These are phyloP conservation scores for Lethenteron reissneri DNA, from an alignment of 2,113 vertebrate genomes.

Conservation along the genomic window DNA sequence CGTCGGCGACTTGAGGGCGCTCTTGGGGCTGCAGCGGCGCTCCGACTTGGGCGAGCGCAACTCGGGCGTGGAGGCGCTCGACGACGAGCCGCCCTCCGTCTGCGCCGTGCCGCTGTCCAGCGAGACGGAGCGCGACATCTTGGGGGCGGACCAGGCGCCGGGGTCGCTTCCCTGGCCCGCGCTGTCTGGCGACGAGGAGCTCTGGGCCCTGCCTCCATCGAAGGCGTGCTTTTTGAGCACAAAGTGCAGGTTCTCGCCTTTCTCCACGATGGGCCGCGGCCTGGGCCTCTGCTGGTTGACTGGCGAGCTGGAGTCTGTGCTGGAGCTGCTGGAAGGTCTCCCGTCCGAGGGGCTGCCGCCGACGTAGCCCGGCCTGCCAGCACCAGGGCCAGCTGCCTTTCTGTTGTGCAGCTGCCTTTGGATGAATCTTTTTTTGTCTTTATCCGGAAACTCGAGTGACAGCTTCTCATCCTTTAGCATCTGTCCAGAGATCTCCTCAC, in stretches of 20 bases:
- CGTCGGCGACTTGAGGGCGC: constrained; percentile 85
- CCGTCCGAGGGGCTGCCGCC: constrained; percentile 55
- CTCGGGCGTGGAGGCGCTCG: constrained; percentile 19
- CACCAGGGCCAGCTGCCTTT: constrained; percentile 58
- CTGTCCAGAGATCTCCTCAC: constrained; percentile 53
- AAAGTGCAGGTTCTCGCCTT: constrained; percentile 34
- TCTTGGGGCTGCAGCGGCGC: constrained; percentile 76
- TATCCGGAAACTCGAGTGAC: constrained; percentile 42
- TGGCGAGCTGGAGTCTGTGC: constrained; percentile 47
- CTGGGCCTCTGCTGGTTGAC: constrained; percentile 54
- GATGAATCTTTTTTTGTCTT: constrained; percentile 17
- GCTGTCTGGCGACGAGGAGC: constrained; percentile 42
- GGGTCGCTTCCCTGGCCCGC: constrained; percentile 46
- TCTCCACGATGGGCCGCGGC: constrained; percentile 53
- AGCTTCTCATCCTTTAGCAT: constrained; percentile 28
- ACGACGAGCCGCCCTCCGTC: constrained; percentile 18
- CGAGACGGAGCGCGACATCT: constrained; percentile 37
- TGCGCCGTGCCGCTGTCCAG: constrained; percentile 15
- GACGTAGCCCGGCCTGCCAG: constrained; percentile 32
- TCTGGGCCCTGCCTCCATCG: constrained; percentile 30
- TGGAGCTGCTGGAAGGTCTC: constrained; percentile 61
- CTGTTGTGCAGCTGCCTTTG: constrained; percentile 21
- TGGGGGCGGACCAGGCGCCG: constrained; percentile 52
- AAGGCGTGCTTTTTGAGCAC: constrained; percentile 46
- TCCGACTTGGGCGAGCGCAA: constrained; percentile 29